These are phyloP conservation scores for Cistogaster globosa DNA, from an alignment of 2,888 invertebrate species.

Conservation along the genomic window DNA sequence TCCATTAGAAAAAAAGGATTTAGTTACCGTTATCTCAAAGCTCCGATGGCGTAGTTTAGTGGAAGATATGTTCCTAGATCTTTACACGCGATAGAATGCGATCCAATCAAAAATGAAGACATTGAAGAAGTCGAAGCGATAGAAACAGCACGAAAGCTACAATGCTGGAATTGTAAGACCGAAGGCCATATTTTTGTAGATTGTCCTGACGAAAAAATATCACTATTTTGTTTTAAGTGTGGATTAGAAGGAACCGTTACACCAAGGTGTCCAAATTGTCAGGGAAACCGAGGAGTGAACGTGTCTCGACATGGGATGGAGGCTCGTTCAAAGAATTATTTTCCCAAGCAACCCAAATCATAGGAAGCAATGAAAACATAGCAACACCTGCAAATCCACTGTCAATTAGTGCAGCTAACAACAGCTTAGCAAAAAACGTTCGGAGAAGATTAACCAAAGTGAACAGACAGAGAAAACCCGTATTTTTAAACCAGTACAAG, in stretches of 20 bases:
- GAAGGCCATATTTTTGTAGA: constrained; percentile 4
- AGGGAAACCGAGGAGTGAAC: background rate
- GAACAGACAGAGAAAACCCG: too few relatives aligned
- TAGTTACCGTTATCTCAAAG: background rate
- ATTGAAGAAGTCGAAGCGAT: too few relatives aligned
- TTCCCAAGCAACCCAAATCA: background rate
- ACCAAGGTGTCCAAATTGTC: background rate
- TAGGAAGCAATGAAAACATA: background rate
- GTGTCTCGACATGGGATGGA: background rate
- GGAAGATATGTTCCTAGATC: background rate
- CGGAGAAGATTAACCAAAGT: too few relatives aligned
- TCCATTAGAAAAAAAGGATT: background rate
- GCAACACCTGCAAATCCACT: background rate
- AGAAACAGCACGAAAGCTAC: too few relatives aligned
- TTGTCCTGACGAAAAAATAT: background rate
- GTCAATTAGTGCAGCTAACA: too few relatives aligned
- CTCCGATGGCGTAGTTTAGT: constrained; percentile 3
- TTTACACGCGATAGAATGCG: too few relatives aligned
- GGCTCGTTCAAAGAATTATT: background rate
- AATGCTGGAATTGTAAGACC: background rate
- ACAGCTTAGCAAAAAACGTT: too few relatives aligned
- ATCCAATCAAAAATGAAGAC: too few relatives aligned
- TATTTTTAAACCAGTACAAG: background rate
- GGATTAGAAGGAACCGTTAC: background rate
- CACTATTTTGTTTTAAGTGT: constrained; percentile 1